Conservation (phyloP, 2,797 vertebrate species). For the Acridotheres tristis region DNA sequence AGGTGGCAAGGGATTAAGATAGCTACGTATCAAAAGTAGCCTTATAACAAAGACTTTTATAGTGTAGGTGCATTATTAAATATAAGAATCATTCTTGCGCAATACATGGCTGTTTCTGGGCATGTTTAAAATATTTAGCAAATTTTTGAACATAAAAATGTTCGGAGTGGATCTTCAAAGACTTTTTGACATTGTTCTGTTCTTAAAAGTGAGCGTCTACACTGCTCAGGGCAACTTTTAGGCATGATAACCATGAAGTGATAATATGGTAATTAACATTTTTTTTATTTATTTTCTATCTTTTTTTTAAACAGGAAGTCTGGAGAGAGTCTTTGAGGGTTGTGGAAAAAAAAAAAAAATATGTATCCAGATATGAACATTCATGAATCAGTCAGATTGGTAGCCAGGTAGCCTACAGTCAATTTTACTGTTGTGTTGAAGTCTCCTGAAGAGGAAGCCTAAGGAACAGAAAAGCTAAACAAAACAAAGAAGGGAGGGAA, state of each 20-base stretch:
- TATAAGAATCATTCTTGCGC: slow-evolving; percentile 38
- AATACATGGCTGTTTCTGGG: neutral
- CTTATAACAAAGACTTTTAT: slow-evolving; percentile 42
- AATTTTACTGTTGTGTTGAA: neutral
- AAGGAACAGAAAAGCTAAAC: slow-evolving; percentile 15
- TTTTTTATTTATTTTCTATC: neutral
- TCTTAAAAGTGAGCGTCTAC: slow-evolving; percentile 62
- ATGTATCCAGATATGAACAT: neutral
- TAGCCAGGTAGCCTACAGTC: neutral
- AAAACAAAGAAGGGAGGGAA: slow-evolving; percentile 1
- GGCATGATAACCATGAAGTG: slow-evolving; percentile 65
- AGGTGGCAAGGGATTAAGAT: slow-evolving; percentile 54
- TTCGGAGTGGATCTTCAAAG: slow-evolving; percentile 64
- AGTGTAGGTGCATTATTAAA: slow-evolving; percentile 62
- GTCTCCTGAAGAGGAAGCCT: neutral
- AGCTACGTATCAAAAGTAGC: slow-evolving; percentile 27
- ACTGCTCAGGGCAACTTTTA: slow-evolving; percentile 65
- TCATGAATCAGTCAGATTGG: neutral
- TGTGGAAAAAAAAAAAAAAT: neutral
- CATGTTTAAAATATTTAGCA: slow-evolving; percentile 63
- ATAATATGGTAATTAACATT: slow-evolving; percentile 55
- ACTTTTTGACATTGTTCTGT: slow-evolving; percentile 65
- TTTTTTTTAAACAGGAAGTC: neutral
- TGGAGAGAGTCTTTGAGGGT: slow-evolving; percentile 19
- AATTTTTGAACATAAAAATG: slow-evolving; percentile 60